phyloP scores from a whole-genome alignment of 2,888 invertebrate genomes.

The Thysanoteuthis rhombus region DNA sequence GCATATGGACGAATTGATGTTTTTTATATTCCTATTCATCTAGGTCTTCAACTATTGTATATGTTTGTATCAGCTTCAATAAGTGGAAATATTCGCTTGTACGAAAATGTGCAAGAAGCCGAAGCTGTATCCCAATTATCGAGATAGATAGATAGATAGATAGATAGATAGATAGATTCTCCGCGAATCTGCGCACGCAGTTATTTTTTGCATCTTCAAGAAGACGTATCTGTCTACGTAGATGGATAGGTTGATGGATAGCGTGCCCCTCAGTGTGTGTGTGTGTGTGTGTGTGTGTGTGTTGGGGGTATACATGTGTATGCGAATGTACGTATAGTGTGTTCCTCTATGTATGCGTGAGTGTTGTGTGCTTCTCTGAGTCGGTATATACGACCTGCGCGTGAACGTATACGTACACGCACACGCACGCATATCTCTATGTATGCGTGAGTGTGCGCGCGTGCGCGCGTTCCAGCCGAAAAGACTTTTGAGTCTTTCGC shows the following conservation, averaged over 20 bases:
- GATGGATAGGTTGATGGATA: not conserved
- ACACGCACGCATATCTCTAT: too few species aligned
- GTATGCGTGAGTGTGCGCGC: too few species aligned
- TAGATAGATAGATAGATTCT: conserved; percentile 1
- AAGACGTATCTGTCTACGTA: not conserved
- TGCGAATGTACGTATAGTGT: too few species aligned
- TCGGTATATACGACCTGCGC: too few species aligned
- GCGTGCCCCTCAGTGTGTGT: not conserved
- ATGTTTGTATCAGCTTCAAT: not conserved
- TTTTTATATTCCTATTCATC: not conserved
- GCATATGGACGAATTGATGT: not conserved
- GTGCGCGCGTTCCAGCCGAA: not conserved
- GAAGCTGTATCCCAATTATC: not conserved
- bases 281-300: not conserved
- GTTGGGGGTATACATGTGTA: too few species aligned
- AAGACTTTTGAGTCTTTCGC: not conserved
- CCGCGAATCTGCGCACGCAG: too few species aligned
- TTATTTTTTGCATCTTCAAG: too few species aligned
- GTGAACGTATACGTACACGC: too few species aligned
- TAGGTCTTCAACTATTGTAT: not conserved
- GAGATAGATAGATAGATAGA: conserved; percentile 1
- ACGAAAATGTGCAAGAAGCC: not conserved
- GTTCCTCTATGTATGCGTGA: too few species aligned
- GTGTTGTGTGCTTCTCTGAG: too few species aligned
- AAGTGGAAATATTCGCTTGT: not conserved